Evolutionary conservation across 2,888 invertebrate genomes (phyloP), one percentile per base, ranked within the genome.

Genomic region (Heteromyza rotundicornis): DNA sequence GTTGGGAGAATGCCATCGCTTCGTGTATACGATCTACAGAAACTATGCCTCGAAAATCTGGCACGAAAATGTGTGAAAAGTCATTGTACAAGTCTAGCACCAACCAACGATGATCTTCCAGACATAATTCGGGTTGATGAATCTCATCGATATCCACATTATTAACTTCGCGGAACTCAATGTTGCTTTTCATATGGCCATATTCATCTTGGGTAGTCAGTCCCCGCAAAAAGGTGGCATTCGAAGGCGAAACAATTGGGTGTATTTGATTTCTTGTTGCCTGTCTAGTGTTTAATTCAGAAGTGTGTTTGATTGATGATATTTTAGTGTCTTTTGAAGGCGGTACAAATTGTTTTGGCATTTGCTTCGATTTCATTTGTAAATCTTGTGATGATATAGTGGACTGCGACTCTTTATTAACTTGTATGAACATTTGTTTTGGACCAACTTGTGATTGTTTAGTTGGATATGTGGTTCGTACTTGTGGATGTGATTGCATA

Each of bases 1-100:
- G 74, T 2, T 66, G 57, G 0, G 76, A 69, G 32, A 80, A 72
- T 0, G 76, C 66, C 55, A 79, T 74, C 1, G 82, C 79, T 24
- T 77, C 76, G 63, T 80, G 74, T 36, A 84, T 82, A 3, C 80
- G 75, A 65, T 80, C 79, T 49, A 80, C 59, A 0, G 81, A 80
- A 12, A 84, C 74, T 62, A 81, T 73, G 57, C 79, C 80, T n/a
- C 72, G 71, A 64, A 81, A 78, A 2, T 79, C 74, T 1, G 81
- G 81, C 16, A 84, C 77, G 52, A 79, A 83, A 53, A 84, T 80
- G 60, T 83, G 82, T 2, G 83, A 82, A 59, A 83, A 84, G 67
- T 84, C 83, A 62, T 78, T 77, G 17, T 66, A 75, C 2, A 83
- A 65, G 47, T 80, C 78, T 1, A 84, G 65, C 16, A 83, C 78